Evolutionary conservation across 2,888 invertebrate genomes (phyloP).

Genomic region (Ligdia adustata): DNA sequence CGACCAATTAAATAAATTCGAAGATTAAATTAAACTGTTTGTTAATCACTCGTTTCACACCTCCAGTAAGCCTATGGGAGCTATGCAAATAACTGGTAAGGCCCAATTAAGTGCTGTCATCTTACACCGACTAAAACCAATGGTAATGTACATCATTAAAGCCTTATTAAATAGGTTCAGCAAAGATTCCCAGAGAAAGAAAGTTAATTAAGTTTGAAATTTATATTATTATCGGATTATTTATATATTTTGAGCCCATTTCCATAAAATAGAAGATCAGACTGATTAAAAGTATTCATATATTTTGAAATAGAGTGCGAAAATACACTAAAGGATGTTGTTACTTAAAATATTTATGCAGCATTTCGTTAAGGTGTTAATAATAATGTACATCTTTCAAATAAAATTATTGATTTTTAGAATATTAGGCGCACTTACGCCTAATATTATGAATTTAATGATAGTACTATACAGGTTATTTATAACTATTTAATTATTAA

Average conservation of each 20-base stretch:
- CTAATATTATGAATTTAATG: too few relatives aligned
- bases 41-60: conserved; percentile 5
- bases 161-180: conserved; percentile 10
- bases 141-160: neutral
- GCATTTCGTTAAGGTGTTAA: neutral
- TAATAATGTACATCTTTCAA: too few relatives aligned
- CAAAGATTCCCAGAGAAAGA: conserved; percentile 1
- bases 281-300: neutral
- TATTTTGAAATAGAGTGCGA: neutral
- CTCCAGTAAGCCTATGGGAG: neutral
- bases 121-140: neutral
- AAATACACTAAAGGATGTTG: neutral
- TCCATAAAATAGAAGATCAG: neutral
- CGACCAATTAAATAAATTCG: conserved; percentile 2
- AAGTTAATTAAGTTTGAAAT: conserved; percentile 6
- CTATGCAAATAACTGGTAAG: conserved; percentile 3
- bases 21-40: neutral
- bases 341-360: conserved; percentile 5
- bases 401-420: too few relatives aligned
- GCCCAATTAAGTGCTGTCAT: conserved; percentile 4
- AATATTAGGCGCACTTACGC: too few relatives aligned
- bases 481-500: too few relatives aligned
- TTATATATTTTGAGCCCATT: conserved; percentile 1
- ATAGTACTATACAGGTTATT: too few relatives aligned
- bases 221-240: conserved; percentile 1